Percentiles rank a stretch among this genome's conserved stretches.
Conservation (phyloP, 1,140 invertebrate genomes). For the Cydia amplana region DNA sequence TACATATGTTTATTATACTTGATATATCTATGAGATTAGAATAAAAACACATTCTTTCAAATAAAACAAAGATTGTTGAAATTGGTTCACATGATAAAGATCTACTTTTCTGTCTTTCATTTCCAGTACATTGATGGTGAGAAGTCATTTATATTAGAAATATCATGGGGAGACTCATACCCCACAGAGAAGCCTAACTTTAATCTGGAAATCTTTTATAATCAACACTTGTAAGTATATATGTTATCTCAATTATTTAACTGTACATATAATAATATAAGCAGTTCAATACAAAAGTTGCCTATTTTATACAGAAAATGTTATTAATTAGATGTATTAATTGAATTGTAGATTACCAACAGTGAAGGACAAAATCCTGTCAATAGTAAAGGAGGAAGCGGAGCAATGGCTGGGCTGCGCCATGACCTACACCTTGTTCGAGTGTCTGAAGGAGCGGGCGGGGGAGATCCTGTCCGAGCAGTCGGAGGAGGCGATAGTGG, state of each 20-base stretch:
- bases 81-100: no score
- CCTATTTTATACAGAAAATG: no score
- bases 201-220: slow-evolving; percentile 96
- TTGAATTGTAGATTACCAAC: slow-evolving; percentile 81
- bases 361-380: slow-evolving; percentile 87
- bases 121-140: slow-evolving; percentile 92
- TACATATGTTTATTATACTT: no score
- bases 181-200: slow-evolving; percentile 90
- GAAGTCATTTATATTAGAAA: slow-evolving; percentile 93
- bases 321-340: neutral
- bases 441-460: slow-evolving; percentile 92
- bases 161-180: slow-evolving; percentile 92
- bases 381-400: slow-evolving; percentile 85
- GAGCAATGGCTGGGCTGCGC: slow-evolving; percentile 91
- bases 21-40: no score
- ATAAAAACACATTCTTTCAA: no score
- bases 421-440: slow-evolving; percentile 97
- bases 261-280: no score
- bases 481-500: slow-evolving; percentile 79
- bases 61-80: no score
- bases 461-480: slow-evolving; percentile 86
- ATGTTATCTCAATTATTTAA: neutral
- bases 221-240: slow-evolving; percentile 92
- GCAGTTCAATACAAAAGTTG: no score
- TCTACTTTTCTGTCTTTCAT: neutral